Evolutionary conservation across 2,888 invertebrate species (phyloP).

Genomic region (Minunthozetes semirufus): DNA sequence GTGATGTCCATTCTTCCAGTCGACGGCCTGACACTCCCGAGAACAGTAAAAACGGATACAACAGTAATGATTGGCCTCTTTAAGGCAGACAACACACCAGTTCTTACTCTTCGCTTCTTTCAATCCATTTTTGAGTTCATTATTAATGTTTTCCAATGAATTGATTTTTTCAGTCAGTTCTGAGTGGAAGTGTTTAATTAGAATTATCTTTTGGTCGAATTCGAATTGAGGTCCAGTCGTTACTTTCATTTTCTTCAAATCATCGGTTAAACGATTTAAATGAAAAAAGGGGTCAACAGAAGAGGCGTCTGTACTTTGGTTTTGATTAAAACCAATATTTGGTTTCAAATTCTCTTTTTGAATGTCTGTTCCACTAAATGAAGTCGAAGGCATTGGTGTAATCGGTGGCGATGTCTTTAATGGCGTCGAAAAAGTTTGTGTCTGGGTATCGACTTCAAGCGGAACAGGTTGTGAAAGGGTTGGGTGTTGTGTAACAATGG

Average conservation of each 20-base stretch:
- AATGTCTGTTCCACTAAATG: too few relatives aligned
- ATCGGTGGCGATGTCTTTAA: too few relatives aligned
- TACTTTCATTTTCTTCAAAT: neutral
- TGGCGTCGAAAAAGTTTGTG: too few relatives aligned
- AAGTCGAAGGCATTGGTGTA: too few relatives aligned
- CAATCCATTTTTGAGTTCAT: neutral
- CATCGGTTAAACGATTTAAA: neutral
- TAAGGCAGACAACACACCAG: neutral
- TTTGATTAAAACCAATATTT: too few relatives aligned
- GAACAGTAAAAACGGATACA: constrained; percentile 13
- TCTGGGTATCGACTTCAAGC: too few relatives aligned
- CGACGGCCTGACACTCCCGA: neutral
- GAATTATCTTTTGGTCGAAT: neutral
- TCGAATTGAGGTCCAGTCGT: too few relatives aligned
- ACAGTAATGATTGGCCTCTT: neutral
- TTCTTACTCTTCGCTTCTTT: neutral
- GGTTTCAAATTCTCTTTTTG: too few relatives aligned
- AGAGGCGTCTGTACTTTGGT: too few relatives aligned
- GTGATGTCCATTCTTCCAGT: neutral
- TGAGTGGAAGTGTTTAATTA: neutral
- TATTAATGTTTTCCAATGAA: neutral
- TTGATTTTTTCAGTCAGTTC: neutral
- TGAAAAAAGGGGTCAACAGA: too few relatives aligned
- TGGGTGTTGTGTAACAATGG: too few relatives aligned
- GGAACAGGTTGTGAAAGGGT: too few relatives aligned